Evolutionary conservation across 2,797 vertebrate species (phyloP).

Genomic region (Myotis vivesi): DNA sequence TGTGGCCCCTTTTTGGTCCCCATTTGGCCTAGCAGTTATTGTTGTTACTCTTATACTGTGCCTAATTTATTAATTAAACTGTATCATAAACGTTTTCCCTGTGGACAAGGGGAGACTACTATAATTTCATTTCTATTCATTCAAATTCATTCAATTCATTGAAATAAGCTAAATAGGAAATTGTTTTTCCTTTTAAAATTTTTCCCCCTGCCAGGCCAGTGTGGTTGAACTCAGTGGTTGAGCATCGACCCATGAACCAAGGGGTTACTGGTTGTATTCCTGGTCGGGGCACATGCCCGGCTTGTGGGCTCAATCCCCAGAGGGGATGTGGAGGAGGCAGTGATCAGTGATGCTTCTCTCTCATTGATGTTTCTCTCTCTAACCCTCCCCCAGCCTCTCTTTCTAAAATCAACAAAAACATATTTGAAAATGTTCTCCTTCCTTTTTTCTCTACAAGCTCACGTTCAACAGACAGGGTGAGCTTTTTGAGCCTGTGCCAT

Average conservation of each 20-base stretch:
- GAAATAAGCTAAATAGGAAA: conserved; percentile 19
- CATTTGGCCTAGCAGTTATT: background rate
- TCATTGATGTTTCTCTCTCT: too few relatives aligned
- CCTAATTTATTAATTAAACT: too few relatives aligned
- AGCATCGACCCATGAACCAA: too few relatives aligned
- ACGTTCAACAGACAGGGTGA: background rate
- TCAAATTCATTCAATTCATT: background rate
- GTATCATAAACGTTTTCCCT: background rate
- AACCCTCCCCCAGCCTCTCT: too few relatives aligned
- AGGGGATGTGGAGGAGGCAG: too few relatives aligned
- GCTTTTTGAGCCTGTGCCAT: background rate
- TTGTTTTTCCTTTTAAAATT: background rate
- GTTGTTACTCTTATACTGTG: background rate
- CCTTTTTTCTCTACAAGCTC: background rate
- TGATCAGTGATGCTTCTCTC: too few relatives aligned
- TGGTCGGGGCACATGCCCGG: too few relatives aligned
- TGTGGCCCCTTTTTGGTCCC: background rate
- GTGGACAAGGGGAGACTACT: background rate
- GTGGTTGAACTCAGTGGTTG: too few relatives aligned
- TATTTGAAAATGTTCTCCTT: background rate
- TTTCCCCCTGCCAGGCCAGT: too few relatives aligned
- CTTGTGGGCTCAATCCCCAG: too few relatives aligned
- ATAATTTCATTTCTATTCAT: background rate
- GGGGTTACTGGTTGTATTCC: too few relatives aligned
- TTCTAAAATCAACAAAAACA: too few relatives aligned